These are phyloP conservation scores for Anastrepha obliqua DNA, from an alignment of 1,140 invertebrate genomes.

Conservation along the genomic window DNA sequence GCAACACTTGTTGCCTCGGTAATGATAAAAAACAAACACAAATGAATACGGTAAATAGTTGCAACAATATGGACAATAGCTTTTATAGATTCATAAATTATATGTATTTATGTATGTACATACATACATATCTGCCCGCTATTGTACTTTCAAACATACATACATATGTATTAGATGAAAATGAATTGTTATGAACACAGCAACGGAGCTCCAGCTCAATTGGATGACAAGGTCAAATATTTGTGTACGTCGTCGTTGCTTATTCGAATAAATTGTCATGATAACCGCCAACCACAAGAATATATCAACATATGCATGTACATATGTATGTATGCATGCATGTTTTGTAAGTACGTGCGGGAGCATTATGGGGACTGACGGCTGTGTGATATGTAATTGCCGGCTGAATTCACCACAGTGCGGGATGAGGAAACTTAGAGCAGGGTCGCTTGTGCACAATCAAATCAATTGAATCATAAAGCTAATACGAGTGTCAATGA, in stretches of 20 bases:
- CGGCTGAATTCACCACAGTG: not conserved
- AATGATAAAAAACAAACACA: slow-evolving; percentile 22
- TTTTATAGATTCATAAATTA: not conserved
- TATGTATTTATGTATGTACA: not conserved
- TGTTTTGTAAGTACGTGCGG: not conserved
- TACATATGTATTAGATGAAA: slow-evolving; percentile 4
- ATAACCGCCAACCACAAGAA: slow-evolving; percentile 39
- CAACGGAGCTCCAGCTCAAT: slow-evolving; percentile 23
- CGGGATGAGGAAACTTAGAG: not conserved
- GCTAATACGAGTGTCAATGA: slow-evolving; percentile 12
- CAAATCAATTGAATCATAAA: slow-evolving; percentile 41
- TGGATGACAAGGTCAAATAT: slow-evolving; percentile 47
- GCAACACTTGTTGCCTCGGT: not conserved
- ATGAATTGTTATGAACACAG: slow-evolving; percentile 7
- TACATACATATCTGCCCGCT: not conserved
- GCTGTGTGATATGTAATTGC: not conserved
- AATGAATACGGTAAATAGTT: not conserved
- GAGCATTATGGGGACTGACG: not conserved
- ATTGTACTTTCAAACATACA: not conserved
- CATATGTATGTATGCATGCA: not conserved
- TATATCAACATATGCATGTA: not conserved
- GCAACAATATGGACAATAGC: not conserved
- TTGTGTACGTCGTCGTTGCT: not conserved
- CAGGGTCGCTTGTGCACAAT: not conserved
- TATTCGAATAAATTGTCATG: slow-evolving; percentile 25